These are phyloP conservation scores for Tachystola acroxantha DNA, from an alignment of 2,888 invertebrate genomes.

Conservation along the genomic window DNA sequence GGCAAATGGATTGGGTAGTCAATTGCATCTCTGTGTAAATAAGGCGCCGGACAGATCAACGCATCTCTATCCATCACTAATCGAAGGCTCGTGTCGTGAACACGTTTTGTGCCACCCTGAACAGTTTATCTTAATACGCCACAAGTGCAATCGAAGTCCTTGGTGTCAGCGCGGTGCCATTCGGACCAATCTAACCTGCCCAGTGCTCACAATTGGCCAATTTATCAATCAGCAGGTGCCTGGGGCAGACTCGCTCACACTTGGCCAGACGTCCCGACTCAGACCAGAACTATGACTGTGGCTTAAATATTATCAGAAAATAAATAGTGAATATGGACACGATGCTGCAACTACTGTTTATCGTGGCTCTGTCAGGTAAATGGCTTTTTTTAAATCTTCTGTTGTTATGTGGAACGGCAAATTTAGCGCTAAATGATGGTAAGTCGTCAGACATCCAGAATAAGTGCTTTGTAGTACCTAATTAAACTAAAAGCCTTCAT, in stretches of 20 bases:
- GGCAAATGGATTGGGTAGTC: too few relatives aligned
- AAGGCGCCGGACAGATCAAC: too few relatives aligned
- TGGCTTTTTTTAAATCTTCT: background rate
- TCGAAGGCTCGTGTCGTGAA: too few relatives aligned
- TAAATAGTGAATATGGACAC: slow-evolving; percentile 5
- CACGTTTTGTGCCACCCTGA: too few relatives aligned
- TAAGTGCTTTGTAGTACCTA: too few relatives aligned
- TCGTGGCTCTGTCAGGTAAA: slow-evolving; percentile 26
- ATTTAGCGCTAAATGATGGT: too few relatives aligned
- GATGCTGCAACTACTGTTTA: slow-evolving; percentile 21
- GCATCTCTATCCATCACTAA: too few relatives aligned
- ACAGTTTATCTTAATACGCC: too few relatives aligned
- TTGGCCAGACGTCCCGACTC: slow-evolving; percentile 9
- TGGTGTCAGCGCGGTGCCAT: slow-evolving; percentile 47
- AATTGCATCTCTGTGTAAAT: too few relatives aligned
- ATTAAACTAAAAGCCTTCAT: too few relatives aligned
- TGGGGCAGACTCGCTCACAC: slow-evolving; percentile 14
- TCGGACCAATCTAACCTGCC: slow-evolving; percentile 38
- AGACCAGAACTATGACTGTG: slow-evolving; percentile 8
- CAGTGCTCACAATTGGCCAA: slow-evolving; percentile 51
- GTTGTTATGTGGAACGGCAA: too few relatives aligned
- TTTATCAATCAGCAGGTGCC: slow-evolving; percentile 58
- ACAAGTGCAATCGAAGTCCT: slow-evolving; percentile 38
- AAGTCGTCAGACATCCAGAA: too few relatives aligned
- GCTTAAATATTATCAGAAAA: background rate